A percentile compares a stretch with the other conserved stretches of the same genome.
These are phyloP conservation scores for Gisinianus flammeolus DNA, from an alignment of 2,888 invertebrate genomes.

Conservation along the genomic window DNA sequence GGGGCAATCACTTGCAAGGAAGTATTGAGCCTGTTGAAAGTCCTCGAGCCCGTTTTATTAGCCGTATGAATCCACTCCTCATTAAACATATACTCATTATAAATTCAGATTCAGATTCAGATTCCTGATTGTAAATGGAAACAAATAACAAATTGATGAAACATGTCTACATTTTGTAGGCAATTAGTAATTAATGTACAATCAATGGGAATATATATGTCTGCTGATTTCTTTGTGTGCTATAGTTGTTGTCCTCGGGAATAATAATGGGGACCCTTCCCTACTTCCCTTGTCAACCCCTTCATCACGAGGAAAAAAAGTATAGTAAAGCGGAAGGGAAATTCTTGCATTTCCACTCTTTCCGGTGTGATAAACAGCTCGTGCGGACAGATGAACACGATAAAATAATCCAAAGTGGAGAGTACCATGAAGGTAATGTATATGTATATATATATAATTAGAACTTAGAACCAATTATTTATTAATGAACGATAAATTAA, in stretches of 20 bases:
- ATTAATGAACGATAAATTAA: too few species aligned
- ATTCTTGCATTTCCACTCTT: conserved; percentile 45
- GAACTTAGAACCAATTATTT: conserved; percentile 5
- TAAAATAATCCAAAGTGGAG: conserved; percentile 48
- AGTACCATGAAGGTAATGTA: conserved; percentile 52
- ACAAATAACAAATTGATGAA: too few species aligned
- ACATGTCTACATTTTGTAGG: neutral
- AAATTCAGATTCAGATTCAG: too few species aligned
- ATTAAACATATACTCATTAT: too few species aligned
- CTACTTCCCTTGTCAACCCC: conserved; percentile 44
- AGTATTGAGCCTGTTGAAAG: conserved; percentile 60
- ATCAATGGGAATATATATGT: too few species aligned
- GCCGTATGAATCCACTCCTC: conserved; percentile 41
- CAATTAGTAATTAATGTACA: neutral
- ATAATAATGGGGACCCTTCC: conserved; percentile 48
- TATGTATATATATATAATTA: too few species aligned
- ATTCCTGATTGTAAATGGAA: too few species aligned
- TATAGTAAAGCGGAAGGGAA: conserved; percentile 46
- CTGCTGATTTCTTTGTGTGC: neutral
- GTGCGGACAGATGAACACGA: conserved; percentile 37
- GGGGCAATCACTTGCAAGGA: conserved; percentile 59
- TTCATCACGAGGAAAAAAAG: conserved; percentile 39
- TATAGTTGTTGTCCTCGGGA: conserved; percentile 47
- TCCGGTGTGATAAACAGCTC: conserved; percentile 47
- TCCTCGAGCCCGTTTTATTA: conserved; percentile 61